A percentile compares a stretch with the other conserved stretches of the same genome.
Evolutionary conservation across 2,888 invertebrate species (phyloP).

Genomic region (Drosophila putrida): DNA sequence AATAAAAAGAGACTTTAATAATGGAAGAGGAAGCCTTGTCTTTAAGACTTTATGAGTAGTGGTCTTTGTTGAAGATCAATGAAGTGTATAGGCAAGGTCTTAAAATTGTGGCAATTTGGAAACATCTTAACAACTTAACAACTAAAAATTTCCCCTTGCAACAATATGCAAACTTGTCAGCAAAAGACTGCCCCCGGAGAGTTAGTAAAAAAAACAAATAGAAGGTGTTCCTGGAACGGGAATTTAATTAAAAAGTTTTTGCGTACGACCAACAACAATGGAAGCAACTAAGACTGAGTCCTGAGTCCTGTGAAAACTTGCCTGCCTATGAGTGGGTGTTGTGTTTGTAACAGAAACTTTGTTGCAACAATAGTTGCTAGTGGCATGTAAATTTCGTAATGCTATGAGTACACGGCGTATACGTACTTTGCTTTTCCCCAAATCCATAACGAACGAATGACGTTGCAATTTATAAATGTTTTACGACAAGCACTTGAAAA

Average conservation of each 20-base stretch:
- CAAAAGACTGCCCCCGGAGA: constrained; percentile 25
- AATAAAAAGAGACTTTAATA: not conserved
- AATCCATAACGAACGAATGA: constrained; percentile 52
- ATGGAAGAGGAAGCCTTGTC: not conserved
- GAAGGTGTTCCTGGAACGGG: constrained; percentile 34
- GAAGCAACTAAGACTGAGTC: constrained; percentile 29
- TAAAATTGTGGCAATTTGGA: constrained; percentile 15
- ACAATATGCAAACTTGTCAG: constrained; percentile 63
- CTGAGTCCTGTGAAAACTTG: constrained; percentile 30
- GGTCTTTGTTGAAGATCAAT: constrained; percentile 9
- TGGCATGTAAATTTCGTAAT: constrained; percentile 62
- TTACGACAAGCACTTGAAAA: constrained; percentile 44
- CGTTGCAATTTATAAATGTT: constrained; percentile 71
- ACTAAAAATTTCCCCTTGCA: constrained; percentile 50
- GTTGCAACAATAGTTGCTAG: constrained; percentile 47
- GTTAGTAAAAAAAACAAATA: constrained; percentile 34
- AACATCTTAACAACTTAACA: constrained; percentile 31
- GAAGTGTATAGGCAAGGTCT: not conserved
- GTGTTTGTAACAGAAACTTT: constrained; percentile 31
- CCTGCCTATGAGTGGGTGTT: constrained; percentile 45
- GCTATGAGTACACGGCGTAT: constrained; percentile 20
- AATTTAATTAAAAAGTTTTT: constrained; percentile 78
- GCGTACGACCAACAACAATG: constrained; percentile 37
- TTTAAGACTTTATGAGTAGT: too few relatives aligned
- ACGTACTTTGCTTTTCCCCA: constrained; percentile 14